Evolutionary conservation across 2,888 invertebrate genomes (phyloP).

Genomic region (Limnephilus rhombicus): DNA sequence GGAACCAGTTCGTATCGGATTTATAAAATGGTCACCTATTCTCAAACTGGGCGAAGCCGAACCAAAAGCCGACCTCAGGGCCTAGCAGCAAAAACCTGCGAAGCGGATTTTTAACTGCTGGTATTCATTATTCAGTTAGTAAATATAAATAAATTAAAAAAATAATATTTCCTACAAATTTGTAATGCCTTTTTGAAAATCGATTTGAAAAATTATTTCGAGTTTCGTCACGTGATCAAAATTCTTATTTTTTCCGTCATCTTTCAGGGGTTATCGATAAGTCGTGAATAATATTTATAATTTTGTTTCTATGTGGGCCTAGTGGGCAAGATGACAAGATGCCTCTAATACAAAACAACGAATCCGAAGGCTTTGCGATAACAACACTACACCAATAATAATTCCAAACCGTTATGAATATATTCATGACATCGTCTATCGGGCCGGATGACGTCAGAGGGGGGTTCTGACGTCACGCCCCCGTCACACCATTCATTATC

Average conservation of each 20-base stretch:
- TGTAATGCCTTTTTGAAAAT: too few species aligned
- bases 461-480: slow-evolving; percentile 27
- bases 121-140: too few species aligned
- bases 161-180: too few species aligned
- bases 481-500: slow-evolving; percentile 31
- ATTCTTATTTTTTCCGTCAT: background rate
- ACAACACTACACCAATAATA: background rate
- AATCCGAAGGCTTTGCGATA: background rate
- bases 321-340: background rate
- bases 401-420: slow-evolving; percentile 13
- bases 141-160: too few species aligned
- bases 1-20: too few species aligned
- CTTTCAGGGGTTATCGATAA: background rate
- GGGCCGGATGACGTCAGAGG: slow-evolving; percentile 29
- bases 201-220: background rate
- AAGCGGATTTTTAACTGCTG: too few species aligned
- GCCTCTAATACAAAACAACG: background rate
- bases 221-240: background rate
- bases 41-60: too few species aligned
- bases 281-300: background rate
- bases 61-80: too few species aligned
- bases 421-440: slow-evolving; percentile 32
- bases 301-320: background rate
- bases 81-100: too few species aligned
- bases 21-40: too few species aligned